Conservation (phyloP, 2,888 invertebrate genomes). For the Tenthredo distinguenda region DNA sequence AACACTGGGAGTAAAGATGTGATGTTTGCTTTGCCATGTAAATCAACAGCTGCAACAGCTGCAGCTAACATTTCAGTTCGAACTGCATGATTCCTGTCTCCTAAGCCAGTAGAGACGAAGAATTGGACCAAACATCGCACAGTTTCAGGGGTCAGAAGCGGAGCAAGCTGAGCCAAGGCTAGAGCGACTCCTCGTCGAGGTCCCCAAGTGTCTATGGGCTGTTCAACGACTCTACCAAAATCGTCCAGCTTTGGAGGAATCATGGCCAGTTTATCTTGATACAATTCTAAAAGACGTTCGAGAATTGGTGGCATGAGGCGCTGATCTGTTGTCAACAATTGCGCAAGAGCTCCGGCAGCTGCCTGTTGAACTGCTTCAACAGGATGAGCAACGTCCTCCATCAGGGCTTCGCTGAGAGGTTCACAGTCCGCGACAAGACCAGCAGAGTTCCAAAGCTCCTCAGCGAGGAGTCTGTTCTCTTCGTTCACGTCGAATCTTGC, state of each 20-base stretch:
- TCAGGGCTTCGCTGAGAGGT: slow-evolving; percentile 80
- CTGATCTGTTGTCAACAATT: slow-evolving; percentile 81
- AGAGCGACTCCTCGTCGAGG: slow-evolving; percentile 93
- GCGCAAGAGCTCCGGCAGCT: slow-evolving; percentile 89
- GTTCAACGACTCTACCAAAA: slow-evolving; percentile 93
- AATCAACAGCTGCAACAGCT: slow-evolving; percentile 94
- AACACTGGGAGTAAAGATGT: slow-evolving; percentile 91
- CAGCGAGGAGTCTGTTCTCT: slow-evolving; percentile 85
- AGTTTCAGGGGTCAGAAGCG: slow-evolving; percentile 84
- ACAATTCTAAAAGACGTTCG: slow-evolving; percentile 85
- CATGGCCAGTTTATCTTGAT: slow-evolving; percentile 88
- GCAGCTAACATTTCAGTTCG: slow-evolving; percentile 95
- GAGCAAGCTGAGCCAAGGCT: slow-evolving; percentile 89
- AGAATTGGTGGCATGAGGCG: slow-evolving; percentile 81
- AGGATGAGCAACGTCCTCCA: slow-evolving; percentile 88
- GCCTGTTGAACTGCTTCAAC: slow-evolving; percentile 91
- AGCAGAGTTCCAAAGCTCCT: slow-evolving; percentile 82
- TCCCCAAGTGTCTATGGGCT: slow-evolving; percentile 94
- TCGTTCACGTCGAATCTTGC: slow-evolving; percentile 89
- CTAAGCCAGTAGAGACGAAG: slow-evolving; percentile 92
- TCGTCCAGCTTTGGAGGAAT: slow-evolving; percentile 93
- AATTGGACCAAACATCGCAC: slow-evolving; percentile 88
- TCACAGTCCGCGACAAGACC: slow-evolving; percentile 79
- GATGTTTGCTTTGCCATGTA: slow-evolving; percentile 91
- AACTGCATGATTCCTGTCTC: slow-evolving; percentile 91